phyloP scores from a whole-genome alignment of 92 coral and sea anemone genomes.

The Epizoanthus rinbou region DNA sequence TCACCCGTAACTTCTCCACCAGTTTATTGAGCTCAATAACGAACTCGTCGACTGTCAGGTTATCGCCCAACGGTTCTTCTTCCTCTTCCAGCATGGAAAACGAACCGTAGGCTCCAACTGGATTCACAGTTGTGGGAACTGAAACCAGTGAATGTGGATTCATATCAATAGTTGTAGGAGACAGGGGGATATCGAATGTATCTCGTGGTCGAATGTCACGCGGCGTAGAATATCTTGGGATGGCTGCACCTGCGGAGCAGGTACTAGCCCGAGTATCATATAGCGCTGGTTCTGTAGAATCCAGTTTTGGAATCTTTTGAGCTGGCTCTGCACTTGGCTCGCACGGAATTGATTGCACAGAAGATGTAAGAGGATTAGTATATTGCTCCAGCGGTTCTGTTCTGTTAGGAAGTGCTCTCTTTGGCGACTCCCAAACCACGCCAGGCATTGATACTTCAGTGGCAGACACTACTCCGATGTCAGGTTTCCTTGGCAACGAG shows the following conservation, averaged over 20 bases:
- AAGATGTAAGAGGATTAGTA: neutral
- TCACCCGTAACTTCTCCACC: conserved; percentile 82
- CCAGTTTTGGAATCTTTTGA: conserved; percentile 25
- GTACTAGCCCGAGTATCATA: neutral
- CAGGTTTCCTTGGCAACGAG: neutral
- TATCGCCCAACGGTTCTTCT: conserved; percentile 69
- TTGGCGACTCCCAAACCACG: conserved; percentile 21
- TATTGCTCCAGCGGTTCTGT: neutral
- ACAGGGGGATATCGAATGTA: neutral
- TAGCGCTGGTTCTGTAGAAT: neutral
- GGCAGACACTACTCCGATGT: neutral
- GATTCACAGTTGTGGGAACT: neutral
- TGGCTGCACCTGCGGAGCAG: neutral
- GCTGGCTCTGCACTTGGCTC: conserved; percentile 7
- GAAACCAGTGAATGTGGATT: neutral
- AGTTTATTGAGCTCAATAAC: conserved; percentile 83
- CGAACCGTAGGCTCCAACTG: conserved; percentile 30
- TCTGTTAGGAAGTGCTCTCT: neutral
- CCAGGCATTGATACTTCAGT: conserved; percentile 6
- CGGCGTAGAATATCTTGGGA: neutral
- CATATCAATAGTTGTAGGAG: neutral
- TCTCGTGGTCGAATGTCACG: neutral
- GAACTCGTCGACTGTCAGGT: conserved; percentile 79
- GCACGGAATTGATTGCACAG: neutral
- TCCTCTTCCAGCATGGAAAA: conserved; percentile 65